A percentile compares a stretch with the other conserved stretches of the same genome.
Conservation (phyloP, 2,797 vertebrate species). For the Salmo trutta region DNA sequence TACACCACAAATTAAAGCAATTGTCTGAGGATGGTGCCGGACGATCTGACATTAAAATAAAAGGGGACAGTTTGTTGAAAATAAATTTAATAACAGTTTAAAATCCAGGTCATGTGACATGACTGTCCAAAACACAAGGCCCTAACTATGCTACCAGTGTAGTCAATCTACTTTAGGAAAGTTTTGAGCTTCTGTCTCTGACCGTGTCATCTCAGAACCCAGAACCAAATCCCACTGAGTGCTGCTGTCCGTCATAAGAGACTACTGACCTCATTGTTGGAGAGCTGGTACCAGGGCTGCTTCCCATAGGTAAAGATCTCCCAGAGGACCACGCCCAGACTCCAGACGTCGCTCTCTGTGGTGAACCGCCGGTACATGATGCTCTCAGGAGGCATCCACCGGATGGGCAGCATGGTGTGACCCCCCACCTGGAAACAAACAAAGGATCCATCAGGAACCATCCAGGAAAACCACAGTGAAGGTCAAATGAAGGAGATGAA, state of each 20-base stretch:
- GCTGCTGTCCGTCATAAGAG: no score
- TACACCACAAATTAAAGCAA: no score
- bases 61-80: no score
- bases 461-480: background rate
- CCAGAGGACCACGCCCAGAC: conserved; percentile 97
- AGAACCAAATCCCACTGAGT: background rate
- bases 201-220: background rate
- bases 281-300: conserved; percentile 99
- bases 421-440: conserved; percentile 85
- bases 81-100: no score
- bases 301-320: conserved; percentile 99
- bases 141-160: no score
- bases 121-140: no score
- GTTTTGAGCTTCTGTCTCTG: background rate
- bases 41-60: no score
- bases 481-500: background rate
- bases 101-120: no score
- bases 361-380: conserved; percentile 99
- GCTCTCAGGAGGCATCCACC: conserved; percentile 99
- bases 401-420: conserved; percentile 98
- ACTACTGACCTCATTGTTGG: conserved; percentile 93
- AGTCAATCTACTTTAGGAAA: no score
- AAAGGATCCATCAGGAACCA: background rate
- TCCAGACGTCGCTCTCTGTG: conserved; percentile 99
- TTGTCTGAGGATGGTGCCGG: no score